Conservation (phyloP, 2,113 vertebrate species). For the Tachycineta bicolor region DNA sequence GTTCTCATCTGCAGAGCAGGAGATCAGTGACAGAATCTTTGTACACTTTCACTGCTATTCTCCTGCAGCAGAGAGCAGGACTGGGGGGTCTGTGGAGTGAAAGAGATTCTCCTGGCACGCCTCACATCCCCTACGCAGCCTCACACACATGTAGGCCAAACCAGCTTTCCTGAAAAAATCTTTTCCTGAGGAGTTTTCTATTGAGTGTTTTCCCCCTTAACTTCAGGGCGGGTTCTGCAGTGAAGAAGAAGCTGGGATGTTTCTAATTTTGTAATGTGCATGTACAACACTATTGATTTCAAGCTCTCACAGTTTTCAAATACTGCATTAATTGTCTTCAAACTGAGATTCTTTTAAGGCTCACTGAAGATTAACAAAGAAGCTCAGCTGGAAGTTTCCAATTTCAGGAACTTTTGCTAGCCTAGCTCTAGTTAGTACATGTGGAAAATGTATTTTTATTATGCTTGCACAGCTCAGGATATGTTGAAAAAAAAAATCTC, state of each 20-base stretch:
- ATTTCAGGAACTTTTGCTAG: slow-evolving; percentile 17
- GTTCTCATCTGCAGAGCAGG: not conserved
- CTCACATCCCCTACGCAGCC: not conserved
- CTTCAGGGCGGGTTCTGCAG: not conserved
- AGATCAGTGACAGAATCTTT: not conserved
- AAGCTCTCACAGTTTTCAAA: not conserved
- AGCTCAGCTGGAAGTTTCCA: not conserved
- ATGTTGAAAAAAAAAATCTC: not conserved
- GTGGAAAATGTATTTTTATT: slow-evolving; percentile 17
- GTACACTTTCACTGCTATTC: not conserved
- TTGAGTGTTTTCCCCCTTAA: not conserved
- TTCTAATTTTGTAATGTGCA: not conserved
- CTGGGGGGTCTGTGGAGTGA: not conserved
- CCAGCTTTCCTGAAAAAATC: not conserved
- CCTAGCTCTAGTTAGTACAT: not conserved
- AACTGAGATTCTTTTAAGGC: not conserved
- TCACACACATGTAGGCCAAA: not conserved
- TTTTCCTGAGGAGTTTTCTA: not conserved
- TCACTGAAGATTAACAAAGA: not conserved
- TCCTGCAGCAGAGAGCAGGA: not conserved
- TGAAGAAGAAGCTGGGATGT: not conserved
- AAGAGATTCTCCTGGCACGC: not conserved
- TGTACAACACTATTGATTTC: not conserved
- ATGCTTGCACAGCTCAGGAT: not conserved
- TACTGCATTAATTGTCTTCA: not conserved